Percentiles rank a stretch among this genome's conserved stretches.
These are phyloP conservation scores for Drosophila meridiana DNA, from an alignment of 2,888 invertebrate genomes.

Conservation along the genomic window DNA sequence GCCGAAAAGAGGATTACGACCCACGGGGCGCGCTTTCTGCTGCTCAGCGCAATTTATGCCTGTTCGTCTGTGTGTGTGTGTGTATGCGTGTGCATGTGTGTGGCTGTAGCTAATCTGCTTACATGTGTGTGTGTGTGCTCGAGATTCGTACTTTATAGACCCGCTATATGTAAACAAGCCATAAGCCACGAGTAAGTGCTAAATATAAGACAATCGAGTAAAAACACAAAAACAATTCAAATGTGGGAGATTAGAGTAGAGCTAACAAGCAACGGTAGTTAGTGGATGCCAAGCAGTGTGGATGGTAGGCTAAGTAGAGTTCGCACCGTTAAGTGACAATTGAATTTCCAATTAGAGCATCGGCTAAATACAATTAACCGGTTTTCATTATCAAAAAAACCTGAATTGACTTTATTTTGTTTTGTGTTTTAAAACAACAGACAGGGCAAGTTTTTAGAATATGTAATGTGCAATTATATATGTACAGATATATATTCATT, in stretches of 20 bases:
- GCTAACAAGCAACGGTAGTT: conserved; percentile 18
- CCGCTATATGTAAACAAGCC: conserved; percentile 8
- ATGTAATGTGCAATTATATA: not conserved
- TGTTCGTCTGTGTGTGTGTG: conserved; percentile 11
- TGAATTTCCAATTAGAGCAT: conserved; percentile 24
- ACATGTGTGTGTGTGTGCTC: conserved; percentile 19
- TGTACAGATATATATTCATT: too few relatives aligned
- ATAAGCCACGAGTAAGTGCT: conserved; percentile 39
- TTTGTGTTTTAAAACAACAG: not conserved
- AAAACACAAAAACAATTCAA: conserved; percentile 10
- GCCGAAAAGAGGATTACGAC: conserved; percentile 18
- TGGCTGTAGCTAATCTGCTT: conserved; percentile 26
- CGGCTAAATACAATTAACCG: conserved; percentile 55
- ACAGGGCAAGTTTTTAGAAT: conserved; percentile 3
- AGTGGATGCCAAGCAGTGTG: conserved; percentile 27
- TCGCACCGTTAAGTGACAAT: conserved; percentile 17
- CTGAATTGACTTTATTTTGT: conserved; percentile 18
- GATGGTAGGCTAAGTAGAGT: conserved; percentile 17
- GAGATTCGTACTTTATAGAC: conserved; percentile 26
- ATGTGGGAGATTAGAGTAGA: conserved; percentile 30
- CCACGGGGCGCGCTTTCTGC: conserved; percentile 39
- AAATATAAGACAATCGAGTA: conserved; percentile 16
- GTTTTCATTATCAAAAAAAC: conserved; percentile 57
- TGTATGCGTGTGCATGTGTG: conserved; percentile 2
- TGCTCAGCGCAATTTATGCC: conserved; percentile 16